Evolutionary conservation across 2,888 invertebrate genomes (phyloP).

Genomic region (Girardia tigrina): DNA sequence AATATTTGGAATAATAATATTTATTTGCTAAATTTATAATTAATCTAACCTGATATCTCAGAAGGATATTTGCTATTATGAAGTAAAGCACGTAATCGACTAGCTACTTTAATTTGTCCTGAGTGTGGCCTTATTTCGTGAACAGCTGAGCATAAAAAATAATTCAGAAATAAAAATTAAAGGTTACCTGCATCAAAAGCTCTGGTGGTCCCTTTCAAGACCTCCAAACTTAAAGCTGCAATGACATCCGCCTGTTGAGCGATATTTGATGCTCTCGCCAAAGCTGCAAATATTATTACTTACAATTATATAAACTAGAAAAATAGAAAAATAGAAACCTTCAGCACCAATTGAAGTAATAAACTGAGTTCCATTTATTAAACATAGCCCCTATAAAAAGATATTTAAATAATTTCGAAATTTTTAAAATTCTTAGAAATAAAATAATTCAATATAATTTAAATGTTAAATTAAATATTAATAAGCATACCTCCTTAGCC

Average conservation of each 20-base stretch:
- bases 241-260: constrained; percentile 59
- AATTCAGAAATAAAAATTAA: neutral
- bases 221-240: constrained; percentile 58
- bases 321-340: constrained; percentile 44
- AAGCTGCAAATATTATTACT: constrained; percentile 50
- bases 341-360: constrained; percentile 59
- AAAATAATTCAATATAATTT: too few relatives aligned
- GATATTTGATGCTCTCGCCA: constrained; percentile 56
- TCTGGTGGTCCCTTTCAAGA: constrained; percentile 58
- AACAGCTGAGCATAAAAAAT: constrained; percentile 54
- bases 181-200: constrained; percentile 57
- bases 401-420: too few relatives aligned
- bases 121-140: constrained; percentile 57
- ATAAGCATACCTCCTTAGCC: too few relatives aligned
- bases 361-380: constrained; percentile 61
- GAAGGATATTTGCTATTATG: constrained; percentile 58
- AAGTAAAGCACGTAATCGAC: constrained; percentile 55
- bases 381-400: constrained; percentile 57
- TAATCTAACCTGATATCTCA: constrained; percentile 56
- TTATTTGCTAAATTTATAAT: neutral
- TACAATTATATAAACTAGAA: constrained; percentile 8
- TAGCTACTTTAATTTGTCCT: constrained; percentile 57
- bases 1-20: neutral
- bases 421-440: too few relatives aligned
- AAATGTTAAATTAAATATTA: too few relatives aligned